Conservation (phyloP, 2,797 vertebrate species). For the Manis crassicaudata region DNA sequence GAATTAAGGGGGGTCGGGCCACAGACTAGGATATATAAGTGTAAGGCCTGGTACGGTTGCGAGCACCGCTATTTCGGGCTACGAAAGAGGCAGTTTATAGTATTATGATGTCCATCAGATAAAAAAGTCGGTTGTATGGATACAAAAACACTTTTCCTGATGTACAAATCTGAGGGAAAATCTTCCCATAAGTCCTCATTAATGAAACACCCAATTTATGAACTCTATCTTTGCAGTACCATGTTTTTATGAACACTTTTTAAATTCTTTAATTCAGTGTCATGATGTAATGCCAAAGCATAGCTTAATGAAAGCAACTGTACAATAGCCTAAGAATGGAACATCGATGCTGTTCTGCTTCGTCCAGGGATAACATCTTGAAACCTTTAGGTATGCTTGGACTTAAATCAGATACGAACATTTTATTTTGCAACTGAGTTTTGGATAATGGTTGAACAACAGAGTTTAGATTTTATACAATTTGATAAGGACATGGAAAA, state of each 20-base stretch:
- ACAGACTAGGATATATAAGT: not conserved
- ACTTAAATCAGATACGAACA: not conserved
- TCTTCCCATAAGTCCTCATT: constrained; percentile 18
- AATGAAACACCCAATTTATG: not conserved
- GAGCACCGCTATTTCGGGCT: not conserved
- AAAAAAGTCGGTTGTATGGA: not conserved
- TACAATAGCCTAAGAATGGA: not conserved
- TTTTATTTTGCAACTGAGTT: not conserved
- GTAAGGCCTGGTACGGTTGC: not conserved
- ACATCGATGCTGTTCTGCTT: constrained; percentile 1
- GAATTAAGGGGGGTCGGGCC: not conserved
- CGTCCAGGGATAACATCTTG: not conserved
- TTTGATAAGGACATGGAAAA: not conserved
- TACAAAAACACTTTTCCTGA: not conserved
- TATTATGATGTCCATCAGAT: not conserved
- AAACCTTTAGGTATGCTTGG: not conserved
- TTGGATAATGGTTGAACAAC: not conserved
- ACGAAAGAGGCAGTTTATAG: not conserved
- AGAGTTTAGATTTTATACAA: not conserved
- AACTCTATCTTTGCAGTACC: not conserved
- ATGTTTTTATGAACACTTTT: constrained; percentile 27
- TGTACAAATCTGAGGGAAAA: constrained; percentile 15
- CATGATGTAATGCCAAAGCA: constrained; percentile 17
- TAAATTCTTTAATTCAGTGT: constrained; percentile 45
- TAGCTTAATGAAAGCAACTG: constrained; percentile 24